Evolutionary conservation across 2,888 invertebrate species (phyloP).

Genomic region (Harmothoe impar): DNA sequence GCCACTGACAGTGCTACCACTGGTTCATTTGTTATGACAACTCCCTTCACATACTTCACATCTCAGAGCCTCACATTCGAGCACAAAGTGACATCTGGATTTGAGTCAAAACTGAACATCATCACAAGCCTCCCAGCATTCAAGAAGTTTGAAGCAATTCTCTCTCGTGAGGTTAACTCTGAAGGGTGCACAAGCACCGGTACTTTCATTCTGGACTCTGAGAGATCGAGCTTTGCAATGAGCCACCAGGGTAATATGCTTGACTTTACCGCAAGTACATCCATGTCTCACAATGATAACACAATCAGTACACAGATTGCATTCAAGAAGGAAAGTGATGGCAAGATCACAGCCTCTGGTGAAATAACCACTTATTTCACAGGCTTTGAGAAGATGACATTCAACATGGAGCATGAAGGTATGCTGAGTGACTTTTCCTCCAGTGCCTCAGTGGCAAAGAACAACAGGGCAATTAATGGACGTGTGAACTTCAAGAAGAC

Average conservation of each 20-base stretch:
- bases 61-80: conserved; percentile 50
- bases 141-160: background rate
- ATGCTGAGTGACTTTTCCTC: background rate
- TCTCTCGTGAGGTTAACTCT: conserved; percentile 46
- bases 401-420: conserved; percentile 64
- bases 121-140: background rate
- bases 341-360: conserved; percentile 39
- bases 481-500: background rate
- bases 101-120: conserved; percentile 24
- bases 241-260: background rate
- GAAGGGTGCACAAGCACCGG: conserved; percentile 31
- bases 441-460: background rate
- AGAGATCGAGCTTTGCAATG: background rate
- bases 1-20: conserved; percentile 21
- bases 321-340: conserved; percentile 53
- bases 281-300: conserved; percentile 31
- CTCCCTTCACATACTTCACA: conserved; percentile 55
- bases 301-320: background rate
- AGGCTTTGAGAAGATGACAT: conserved; percentile 32
- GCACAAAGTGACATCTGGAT: background rate
- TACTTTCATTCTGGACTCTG: background rate
- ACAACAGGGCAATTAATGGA: background rate
- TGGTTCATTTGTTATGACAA: conserved; percentile 30
- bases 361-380: conserved; percentile 59
- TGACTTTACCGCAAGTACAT: conserved; percentile 33